Evolutionary conservation across 1,140 invertebrate species (phyloP).

Genomic region (Cydia fagiglandana): DNA sequence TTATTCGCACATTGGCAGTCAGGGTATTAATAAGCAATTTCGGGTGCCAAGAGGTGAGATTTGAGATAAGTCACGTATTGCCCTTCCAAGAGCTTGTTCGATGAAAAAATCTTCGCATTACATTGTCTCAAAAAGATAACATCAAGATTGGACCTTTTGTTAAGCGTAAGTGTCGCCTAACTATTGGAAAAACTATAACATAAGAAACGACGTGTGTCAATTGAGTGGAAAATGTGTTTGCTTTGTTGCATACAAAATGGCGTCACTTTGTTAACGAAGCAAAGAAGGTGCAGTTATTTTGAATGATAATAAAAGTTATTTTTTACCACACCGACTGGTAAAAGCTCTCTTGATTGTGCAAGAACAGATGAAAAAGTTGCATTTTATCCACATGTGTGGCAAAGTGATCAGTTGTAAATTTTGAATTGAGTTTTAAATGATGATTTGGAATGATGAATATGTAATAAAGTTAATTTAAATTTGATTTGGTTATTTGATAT

Average conservation of each 20-base stretch:
- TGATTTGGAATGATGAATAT: no score
- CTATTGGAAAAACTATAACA: neutral
- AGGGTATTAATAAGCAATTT: slow-evolving; percentile 51
- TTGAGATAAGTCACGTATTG: slow-evolving; percentile 45
- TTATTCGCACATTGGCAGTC: slow-evolving; percentile 10
- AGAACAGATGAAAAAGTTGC: no score
- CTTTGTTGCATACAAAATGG: neutral
- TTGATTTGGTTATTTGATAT: no score
- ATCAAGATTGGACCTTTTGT: slow-evolving; percentile 6
- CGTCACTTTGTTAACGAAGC: neutral
- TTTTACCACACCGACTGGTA: no score
- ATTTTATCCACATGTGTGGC: no score
- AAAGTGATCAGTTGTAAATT: no score
- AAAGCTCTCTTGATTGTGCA: no score
- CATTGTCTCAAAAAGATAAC: slow-evolving; percentile 24
- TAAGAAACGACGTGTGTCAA: neutral
- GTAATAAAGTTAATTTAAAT: no score
- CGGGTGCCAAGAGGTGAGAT: slow-evolving; percentile 40
- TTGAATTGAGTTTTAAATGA: no score
- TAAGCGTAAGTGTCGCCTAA: neutral
- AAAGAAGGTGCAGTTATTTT: neutral
- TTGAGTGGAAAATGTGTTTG: neutral
- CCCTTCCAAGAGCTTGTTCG: slow-evolving; percentile 1
- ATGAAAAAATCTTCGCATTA: slow-evolving; percentile 28
- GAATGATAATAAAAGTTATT: no score